Evolutionary conservation across 2,113 vertebrate genomes (phyloP), one percentile per base, ranked within the genome.

Genomic region (Meleagris gallopavo): DNA sequence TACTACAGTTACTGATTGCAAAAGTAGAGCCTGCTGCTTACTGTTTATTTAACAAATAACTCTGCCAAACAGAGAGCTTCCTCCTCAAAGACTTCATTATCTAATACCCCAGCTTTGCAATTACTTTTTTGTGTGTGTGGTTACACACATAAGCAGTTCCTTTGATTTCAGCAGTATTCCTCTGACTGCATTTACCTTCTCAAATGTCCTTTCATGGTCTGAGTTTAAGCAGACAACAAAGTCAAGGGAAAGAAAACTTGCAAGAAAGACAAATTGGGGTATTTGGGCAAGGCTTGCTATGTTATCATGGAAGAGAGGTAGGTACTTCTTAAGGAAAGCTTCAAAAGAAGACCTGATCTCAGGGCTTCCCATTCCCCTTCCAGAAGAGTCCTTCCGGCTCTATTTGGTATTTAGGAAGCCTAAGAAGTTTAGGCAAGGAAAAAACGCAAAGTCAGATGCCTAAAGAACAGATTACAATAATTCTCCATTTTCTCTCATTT

Each of bases 21-120:
- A 61, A 94, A 89, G 52, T 30, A 79, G 40, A 65, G 81, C 22
- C 62, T 57, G 58, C 34, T 79, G 43, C 66, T 91, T 93, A 46
- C 66, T 87, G 24, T 82, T 90, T 89, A 75, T 86, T 93, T 82
- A 94, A 87, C 27, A 91, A 90, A 78, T 69, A 93, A 82, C 46
- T 87, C 65, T 79, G 66, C 82, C 84, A 86, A 89, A 95, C 43
- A 93, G 66, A 86, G 21, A 87, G 30, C 10, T 83, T 66, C 74
- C 66, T 93, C 87, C 78, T 95, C 93, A 93, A 91, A 89, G 86
- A 79, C 75, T 89, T 88, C 36, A 88, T 89, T 94, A 96, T 89
- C 89, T 93, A 91, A 48, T 58, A 88, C 13, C 6, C 41, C 78
- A 91, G 93, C 75, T 95, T 86, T 83, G 71, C 71, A 85, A 94